Percentiles rank a stretch among this genome's conserved stretches.
Conservation (phyloP, 2,797 vertebrate genomes). For the Nyctalus aviator region DNA sequence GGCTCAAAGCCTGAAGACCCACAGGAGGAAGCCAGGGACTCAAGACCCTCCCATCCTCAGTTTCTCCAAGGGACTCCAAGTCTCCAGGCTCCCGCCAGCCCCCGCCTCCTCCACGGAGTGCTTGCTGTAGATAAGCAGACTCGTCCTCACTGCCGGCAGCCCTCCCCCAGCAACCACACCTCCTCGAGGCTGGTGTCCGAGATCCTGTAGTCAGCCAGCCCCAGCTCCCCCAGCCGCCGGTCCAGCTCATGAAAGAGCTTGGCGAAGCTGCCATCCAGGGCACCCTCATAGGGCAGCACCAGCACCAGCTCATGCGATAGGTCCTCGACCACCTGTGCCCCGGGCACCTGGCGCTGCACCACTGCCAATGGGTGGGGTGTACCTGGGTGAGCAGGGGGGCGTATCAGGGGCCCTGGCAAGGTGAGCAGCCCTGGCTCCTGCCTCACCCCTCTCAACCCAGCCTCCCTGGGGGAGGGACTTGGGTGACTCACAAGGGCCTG, state of each 20-base stretch:
- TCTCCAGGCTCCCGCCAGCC: accelerated
- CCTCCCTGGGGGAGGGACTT: background rate
- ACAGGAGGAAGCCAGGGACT: background rate
- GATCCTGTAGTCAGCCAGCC: constrained; percentile 92
- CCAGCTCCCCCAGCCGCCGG: constrained; percentile 87
- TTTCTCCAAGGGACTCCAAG: background rate
- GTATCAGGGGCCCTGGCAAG: constrained; percentile 54
- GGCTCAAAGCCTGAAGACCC: background rate
- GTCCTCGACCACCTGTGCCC: constrained; percentile 90
- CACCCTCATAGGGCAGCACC: constrained; percentile 89
- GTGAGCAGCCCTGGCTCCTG: no score
- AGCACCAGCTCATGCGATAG: constrained; percentile 90
- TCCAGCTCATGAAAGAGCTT: constrained; percentile 92
- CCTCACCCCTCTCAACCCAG: background rate
- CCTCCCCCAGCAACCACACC: constrained; percentile 82
- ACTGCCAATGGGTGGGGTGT: constrained; percentile 87
- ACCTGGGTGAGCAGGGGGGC: constrained; percentile 76
- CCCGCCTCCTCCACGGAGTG: background rate
- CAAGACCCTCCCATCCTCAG: background rate
- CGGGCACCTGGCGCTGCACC: constrained; percentile 88
- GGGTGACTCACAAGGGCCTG: background rate
- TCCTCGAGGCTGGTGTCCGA: constrained; percentile 95
- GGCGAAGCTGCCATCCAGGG: constrained; percentile 90
- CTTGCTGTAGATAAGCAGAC: background rate
- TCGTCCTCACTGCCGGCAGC: background rate